Percentiles rank a stretch among this genome's conserved stretches.
phyloP scores from a whole-genome alignment of 2,797 vertebrate genomes.

The Anisognathus igniventris region DNA sequence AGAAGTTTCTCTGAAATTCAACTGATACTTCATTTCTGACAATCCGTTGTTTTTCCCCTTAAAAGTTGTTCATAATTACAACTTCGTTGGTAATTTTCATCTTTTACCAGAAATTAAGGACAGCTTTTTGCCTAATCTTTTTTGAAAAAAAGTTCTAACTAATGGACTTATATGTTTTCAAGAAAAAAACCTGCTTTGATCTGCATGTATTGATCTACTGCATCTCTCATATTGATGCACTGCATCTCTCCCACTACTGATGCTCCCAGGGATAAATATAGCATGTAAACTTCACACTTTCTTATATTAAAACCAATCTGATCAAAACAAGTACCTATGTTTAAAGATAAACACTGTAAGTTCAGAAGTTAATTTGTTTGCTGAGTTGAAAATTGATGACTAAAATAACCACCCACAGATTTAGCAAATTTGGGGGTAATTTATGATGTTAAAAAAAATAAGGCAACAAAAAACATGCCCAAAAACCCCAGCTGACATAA shows the following conservation, averaged over 20 bases:
- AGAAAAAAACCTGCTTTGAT: not conserved
- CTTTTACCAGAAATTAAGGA: not conserved
- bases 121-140: not conserved
- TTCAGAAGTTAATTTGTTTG: not conserved
- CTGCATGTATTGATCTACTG: not conserved
- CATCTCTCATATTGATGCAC: too few species aligned
- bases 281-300: not conserved
- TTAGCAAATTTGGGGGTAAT: not conserved
- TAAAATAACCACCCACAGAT: not conserved
- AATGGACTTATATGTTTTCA: not conserved
- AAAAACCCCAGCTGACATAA: not conserved
- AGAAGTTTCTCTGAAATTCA: not conserved
- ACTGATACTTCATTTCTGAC: not conserved
- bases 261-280: not conserved
- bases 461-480: not conserved
- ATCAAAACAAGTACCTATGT: not conserved
- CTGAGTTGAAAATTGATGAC: not conserved
- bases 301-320: not conserved
- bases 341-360: not conserved
- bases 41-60: not conserved
- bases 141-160: not conserved
- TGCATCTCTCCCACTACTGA: not conserved
- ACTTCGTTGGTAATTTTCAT: not conserved
- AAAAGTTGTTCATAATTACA: not conserved
- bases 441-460: not conserved